Evolutionary conservation across 2,113 vertebrate genomes (phyloP).

Genomic region (Cavia porcellus): DNA sequence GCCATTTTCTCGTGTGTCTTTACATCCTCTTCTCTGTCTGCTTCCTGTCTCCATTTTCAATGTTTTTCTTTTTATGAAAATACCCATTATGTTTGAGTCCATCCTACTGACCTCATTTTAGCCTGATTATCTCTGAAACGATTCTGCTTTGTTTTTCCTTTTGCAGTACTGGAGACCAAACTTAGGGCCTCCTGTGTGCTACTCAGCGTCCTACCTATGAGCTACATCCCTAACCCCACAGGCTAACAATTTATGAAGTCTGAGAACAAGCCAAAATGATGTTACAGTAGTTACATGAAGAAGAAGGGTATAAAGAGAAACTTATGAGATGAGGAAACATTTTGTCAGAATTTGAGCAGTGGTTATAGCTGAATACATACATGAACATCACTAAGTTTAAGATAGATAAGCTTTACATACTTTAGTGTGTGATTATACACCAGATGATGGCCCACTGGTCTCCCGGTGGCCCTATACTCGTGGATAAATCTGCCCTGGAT

Average conservation of each 20-base stretch:
- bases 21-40: not conserved
- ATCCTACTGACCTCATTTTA: not conserved
- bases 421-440: not conserved
- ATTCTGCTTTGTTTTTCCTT: not conserved
- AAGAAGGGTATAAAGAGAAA: not conserved
- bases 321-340: not conserved
- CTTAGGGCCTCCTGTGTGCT: not conserved
- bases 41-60: not conserved
- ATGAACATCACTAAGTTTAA: not conserved
- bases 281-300: not conserved
- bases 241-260: not conserved
- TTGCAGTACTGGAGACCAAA: not conserved
- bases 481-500: not conserved
- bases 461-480: not conserved
- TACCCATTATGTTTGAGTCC: not conserved
- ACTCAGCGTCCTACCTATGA: not conserved
- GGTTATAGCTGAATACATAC: not conserved
- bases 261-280: not conserved
- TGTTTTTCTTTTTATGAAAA: not conserved
- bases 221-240: not conserved
- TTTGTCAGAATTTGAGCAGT: not conserved
- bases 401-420: not conserved
- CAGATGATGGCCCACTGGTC: not conserved
- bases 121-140: not conserved
- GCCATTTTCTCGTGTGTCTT: not conserved